These are phyloP conservation scores for Cyclophora punctaria DNA, from an alignment of 2,888 invertebrate genomes.

Conservation along the genomic window DNA sequence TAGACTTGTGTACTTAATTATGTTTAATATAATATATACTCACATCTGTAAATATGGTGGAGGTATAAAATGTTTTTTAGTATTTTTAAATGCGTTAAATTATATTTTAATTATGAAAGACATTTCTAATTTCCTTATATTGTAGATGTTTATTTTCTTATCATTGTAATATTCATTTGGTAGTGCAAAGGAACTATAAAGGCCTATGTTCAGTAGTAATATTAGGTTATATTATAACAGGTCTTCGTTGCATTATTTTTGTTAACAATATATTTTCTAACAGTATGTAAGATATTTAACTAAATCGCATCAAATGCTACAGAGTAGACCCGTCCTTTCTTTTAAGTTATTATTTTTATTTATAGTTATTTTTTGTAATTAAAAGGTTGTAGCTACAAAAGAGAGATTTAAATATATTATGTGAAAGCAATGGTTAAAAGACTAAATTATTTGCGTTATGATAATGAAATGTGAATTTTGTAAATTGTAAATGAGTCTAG, in stretches of 20 bases:
- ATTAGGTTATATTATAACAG: no score
- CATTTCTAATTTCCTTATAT: no score
- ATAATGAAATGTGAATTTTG: conserved; percentile 28
- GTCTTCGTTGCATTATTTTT: no score
- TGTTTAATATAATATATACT: conserved; percentile 18
- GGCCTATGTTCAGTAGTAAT: no score
- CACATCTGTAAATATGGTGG: conserved; percentile 19
- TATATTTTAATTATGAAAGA: conserved; percentile 6
- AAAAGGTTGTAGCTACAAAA: conserved; percentile 9
- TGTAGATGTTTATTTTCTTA: no score
- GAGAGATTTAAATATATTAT: conserved; percentile 10
- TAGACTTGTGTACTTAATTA: conserved; percentile 46
- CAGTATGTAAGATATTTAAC: no score
- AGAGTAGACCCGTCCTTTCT: conserved; percentile 15
- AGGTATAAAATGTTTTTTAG: conserved; percentile 10
- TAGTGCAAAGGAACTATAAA: no score
- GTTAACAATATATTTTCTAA: no score
- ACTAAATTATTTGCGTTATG: conserved; percentile 20
- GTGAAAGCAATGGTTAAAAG: conserved; percentile 26
- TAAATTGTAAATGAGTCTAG: conserved; percentile 30
- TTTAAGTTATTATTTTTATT: conserved; percentile 9
- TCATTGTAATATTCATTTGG: no score
- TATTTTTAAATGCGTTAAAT: conserved; percentile 2
- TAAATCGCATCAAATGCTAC: no score
- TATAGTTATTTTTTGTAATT: conserved; percentile 6